Evolutionary conservation across 2,113 vertebrate species (phyloP).

Genomic region (Odobenus rosmarus): DNA sequence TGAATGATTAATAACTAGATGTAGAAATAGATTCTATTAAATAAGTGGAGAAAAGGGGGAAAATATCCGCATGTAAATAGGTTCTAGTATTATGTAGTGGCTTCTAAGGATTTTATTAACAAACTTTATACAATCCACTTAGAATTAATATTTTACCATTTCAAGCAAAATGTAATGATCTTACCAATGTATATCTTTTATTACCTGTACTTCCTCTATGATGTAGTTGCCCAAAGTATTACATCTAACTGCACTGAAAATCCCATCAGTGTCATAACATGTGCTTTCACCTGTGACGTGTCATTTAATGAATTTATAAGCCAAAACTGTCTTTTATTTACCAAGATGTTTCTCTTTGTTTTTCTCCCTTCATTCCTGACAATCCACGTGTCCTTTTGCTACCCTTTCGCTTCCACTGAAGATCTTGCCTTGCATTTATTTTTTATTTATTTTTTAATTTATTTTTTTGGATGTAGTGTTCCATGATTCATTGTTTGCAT

Average conservation of each 20-base stretch:
- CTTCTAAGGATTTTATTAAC: neutral
- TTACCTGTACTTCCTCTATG: neutral
- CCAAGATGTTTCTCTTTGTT: neutral
- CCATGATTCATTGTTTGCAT: no score
- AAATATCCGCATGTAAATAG: neutral
- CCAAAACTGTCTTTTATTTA: neutral
- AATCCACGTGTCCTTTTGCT: neutral
- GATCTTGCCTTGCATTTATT: neutral
- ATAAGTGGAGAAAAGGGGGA: neutral
- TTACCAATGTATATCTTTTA: neutral
- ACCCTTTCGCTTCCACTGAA: neutral
- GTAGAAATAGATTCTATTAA: neutral
- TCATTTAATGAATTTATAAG: neutral
- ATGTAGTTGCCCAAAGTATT: neutral
- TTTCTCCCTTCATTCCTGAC: neutral
- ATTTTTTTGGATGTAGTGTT: no score
- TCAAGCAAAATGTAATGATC: neutral
- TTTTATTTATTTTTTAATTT: neutral
- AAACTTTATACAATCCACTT: neutral
- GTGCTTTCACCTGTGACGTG: neutral
- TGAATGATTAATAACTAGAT: neutral
- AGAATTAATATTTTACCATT: neutral
- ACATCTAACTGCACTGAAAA: neutral
- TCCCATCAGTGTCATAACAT: neutral
- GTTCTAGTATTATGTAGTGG: neutral